A percentile compares a stretch with the other conserved stretches of the same genome.
phyloP scores from a whole-genome alignment of 2,113 vertebrate genomes.

The Syrmaticus mikado region DNA sequence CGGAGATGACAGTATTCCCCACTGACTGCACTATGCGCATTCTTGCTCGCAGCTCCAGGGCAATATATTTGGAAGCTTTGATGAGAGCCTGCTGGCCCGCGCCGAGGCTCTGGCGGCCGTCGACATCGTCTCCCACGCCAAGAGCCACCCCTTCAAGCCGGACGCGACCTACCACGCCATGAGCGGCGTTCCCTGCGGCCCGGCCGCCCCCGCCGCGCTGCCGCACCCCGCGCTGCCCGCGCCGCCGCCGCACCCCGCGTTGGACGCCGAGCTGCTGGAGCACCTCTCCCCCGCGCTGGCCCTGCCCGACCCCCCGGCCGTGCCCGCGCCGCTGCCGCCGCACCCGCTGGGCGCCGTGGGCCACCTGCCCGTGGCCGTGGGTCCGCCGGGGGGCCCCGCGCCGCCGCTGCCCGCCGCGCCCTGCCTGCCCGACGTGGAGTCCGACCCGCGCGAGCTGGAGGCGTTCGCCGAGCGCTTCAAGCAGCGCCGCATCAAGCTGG shows the following conservation, averaged over 20 bases:
- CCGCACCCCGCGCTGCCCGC: slow-evolving; percentile 85
- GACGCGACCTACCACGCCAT: slow-evolving; percentile 95
- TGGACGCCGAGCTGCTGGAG: slow-evolving; percentile 91
- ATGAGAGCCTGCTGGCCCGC: slow-evolving; percentile 97
- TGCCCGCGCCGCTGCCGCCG: too few species aligned
- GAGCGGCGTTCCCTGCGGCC: slow-evolving; percentile 91
- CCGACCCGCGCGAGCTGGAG: slow-evolving; percentile 97
- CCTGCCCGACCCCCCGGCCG: too few species aligned
- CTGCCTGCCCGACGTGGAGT: slow-evolving; percentile 89
- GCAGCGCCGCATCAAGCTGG: slow-evolving; percentile 98
- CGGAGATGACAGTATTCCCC: slow-evolving; percentile 90
- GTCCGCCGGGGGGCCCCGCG: neutral
- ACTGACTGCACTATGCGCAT: slow-evolving; percentile 87
- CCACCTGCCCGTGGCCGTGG: too few species aligned
- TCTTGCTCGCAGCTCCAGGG: slow-evolving; percentile 95
- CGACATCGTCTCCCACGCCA: slow-evolving; percentile 92
- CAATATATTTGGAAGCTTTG: slow-evolving; percentile 98
- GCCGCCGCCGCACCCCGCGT: slow-evolving; percentile 86
- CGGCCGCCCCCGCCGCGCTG: slow-evolving; percentile 85
- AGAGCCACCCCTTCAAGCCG: slow-evolving; percentile 92
- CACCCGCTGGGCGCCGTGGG: too few species aligned
- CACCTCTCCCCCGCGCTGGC: slow-evolving; percentile 65
- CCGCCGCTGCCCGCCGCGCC: slow-evolving; percentile 82
- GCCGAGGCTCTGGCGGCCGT: slow-evolving; percentile 96
- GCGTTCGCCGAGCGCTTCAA: slow-evolving; percentile 98